Evolutionary conservation across 2,113 vertebrate species (phyloP), one percentile per base, ranked within the genome.

Genomic region (Narcine bancroftii): DNA sequence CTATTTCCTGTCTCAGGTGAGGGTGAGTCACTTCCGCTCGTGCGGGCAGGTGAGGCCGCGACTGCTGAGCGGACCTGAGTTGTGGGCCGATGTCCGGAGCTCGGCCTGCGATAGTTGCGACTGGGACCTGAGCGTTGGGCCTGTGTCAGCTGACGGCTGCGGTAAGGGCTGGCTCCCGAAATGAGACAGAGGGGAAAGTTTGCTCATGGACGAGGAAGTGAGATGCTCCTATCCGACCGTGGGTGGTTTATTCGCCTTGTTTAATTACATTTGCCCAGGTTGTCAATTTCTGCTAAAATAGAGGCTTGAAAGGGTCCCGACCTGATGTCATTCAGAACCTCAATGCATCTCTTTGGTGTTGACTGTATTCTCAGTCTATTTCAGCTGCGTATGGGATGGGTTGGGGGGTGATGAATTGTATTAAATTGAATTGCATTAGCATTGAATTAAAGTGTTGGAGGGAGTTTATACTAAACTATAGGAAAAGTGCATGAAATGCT

Each of bases 1-100:
- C 26, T 15, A 50, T 89, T 87, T 89, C 85, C 60, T 89, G 60
- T 65, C 87, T 66, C 87, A 89, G 87, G 87, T 89, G 87, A 65
- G 87, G 36, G 60, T 89, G 7, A 60, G 9, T 45, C 87, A 89
- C 36, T 89, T 89, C 87, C 87, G 87, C 60, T 45, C 60, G 85
- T 56, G 85, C 36, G 2, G 76, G 36, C 87, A 89, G 87, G 87
- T 89, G 87, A 66, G 87, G 53, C 53, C 83, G 83, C 1, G 66
- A 21, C 66, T 21, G 66, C 66, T 69, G 29, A 87, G 29, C 50
- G 29, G 81, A 85, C 45, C 2, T 29, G 3, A 47, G 76, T 47
- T 47, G 21, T 6, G 21, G 76, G 45, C 5, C 42, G 42, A 10
- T 83, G 26, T 26, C 76, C 47, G 47, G 26, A 1, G 6, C 79